Evolutionary conservation across 1,140 invertebrate genomes (phyloP), one percentile per base, ranked within the genome.

Genomic region (Bombus sibiricus): DNA sequence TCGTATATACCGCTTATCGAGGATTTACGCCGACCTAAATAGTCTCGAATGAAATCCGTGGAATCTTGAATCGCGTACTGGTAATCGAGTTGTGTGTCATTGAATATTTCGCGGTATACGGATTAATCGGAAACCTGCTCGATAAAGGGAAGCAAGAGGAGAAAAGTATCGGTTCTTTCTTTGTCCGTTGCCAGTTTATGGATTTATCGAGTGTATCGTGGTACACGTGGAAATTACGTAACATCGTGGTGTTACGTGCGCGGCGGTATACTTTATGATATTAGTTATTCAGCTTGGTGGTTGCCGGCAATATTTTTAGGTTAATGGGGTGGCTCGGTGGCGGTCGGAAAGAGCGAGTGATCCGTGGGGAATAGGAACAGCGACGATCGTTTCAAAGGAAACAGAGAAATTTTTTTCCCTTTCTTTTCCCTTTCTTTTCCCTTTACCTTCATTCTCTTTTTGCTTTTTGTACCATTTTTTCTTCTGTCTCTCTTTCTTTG

Each of bases 231-330:
- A 68, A 43, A 79, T 68, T 79, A 37, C 18, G 13, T 69, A 81
- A 59, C 37, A 34, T 22, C 9, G 76, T 34, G 32, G 47, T 2
- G 37, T 62, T 75, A 83, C 81, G 41, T 76, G 34, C 32, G 8
- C 34, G 5, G 5, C 18, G 9, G 4, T 66, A 53, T 28, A 12
- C 37, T 69, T 75, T n/a, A 12, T 37, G 8, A 66, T 47, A 75
- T 75, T 64, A 66, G 47, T 73, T 34, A 80, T 78, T 66, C 39
- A 41, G 47, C 37, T 59, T 57, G 15, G 15, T 43, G 68, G 28
- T 34, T 5, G 8, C 12, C 5, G 28, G 22, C 41, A 79, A 69
- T 69, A 83, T 83, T 83, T 83, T 77, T 83, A 68, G 74, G 74
- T 83, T 83, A 83, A 83, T 83, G 47, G 47, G 64, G 47, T 76